A percentile compares a stretch with the other conserved stretches of the same genome.
These are phyloP conservation scores for Eretmocerus hayati DNA, from an alignment of 2,888 invertebrate species.

Conservation along the genomic window DNA sequence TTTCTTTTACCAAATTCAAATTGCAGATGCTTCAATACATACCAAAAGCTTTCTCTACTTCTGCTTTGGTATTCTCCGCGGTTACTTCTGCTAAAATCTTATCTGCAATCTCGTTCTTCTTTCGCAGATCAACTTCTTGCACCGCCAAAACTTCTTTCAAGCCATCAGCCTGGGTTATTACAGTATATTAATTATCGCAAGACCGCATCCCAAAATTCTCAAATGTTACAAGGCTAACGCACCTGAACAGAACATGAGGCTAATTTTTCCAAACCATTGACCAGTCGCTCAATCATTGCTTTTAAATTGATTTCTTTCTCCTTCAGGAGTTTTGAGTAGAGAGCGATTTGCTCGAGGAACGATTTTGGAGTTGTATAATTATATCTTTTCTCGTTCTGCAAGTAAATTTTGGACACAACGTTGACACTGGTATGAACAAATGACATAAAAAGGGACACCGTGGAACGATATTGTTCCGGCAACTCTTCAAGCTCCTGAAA, in stretches of 20 bases:
- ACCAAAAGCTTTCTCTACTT: conserved; percentile 76
- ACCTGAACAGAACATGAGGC: conserved; percentile 80
- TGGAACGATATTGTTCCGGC: conserved; percentile 32
- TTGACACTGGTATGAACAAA: conserved; percentile 84
- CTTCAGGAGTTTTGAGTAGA: conserved; percentile 66
- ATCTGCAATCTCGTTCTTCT: conserved; percentile 86
- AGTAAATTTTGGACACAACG: conserved; percentile 71
- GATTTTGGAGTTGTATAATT: conserved; percentile 97
- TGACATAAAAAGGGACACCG: conserved; percentile 83
- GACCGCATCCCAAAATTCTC: too few relatives aligned
- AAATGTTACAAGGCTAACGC: conserved; percentile 12
- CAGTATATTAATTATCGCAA: too few relatives aligned
- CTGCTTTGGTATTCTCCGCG: conserved; percentile 85
- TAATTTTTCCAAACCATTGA: conserved; percentile 82
- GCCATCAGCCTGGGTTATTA: conserved; percentile 67
- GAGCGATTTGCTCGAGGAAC: conserved; percentile 83
- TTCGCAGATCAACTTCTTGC: conserved; percentile 76
- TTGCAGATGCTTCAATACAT: conserved; percentile 24
- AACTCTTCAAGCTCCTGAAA: conserved; percentile 54
- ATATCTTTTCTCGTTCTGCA: conserved; percentile 79
- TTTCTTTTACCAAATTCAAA: background rate
- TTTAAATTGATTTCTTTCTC: conserved; percentile 64
- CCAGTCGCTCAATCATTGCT: conserved; percentile 70
- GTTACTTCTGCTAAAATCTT: conserved; percentile 79
- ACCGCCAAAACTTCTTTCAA: conserved; percentile 68